phyloP scores from a whole-genome alignment of 2,888 invertebrate species.

The Leptinotarsa juncta region DNA sequence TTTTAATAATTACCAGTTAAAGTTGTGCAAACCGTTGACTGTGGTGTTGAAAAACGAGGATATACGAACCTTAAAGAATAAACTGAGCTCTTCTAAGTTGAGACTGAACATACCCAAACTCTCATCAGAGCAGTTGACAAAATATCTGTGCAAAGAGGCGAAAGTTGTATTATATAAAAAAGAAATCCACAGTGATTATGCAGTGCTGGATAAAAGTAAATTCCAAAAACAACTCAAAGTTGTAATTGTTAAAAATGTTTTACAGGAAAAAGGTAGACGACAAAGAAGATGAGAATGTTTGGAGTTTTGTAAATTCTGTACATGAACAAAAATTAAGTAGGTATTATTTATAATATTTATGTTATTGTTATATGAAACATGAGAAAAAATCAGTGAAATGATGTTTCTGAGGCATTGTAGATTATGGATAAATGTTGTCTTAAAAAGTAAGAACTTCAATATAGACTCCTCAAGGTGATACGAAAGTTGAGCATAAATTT shows the following conservation, averaged over 20 bases:
- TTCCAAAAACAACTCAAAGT: not conserved
- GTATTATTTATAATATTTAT: not conserved
- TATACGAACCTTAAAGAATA: constrained; percentile 17
- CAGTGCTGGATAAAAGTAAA: not conserved
- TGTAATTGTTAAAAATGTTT: not conserved
- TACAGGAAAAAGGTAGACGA: too few relatives aligned
- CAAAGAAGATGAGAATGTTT: not conserved
- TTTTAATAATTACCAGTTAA: constrained; percentile 17
- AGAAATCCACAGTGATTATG: not conserved
- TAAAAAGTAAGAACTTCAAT: too few relatives aligned
- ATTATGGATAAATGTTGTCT: too few relatives aligned
- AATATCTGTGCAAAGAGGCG: constrained; percentile 1
- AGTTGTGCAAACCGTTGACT: constrained; percentile 25
- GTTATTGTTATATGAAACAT: constrained; percentile 1
- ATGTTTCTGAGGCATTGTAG: not conserved
- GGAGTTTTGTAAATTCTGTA: not conserved
- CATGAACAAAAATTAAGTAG: not conserved
- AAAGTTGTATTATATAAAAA: not conserved
- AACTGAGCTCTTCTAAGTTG: constrained; percentile 16
- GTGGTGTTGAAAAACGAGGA: constrained; percentile 31
- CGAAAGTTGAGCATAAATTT: too few relatives aligned
- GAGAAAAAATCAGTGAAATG: not conserved
- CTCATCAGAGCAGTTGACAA: constrained; percentile 17
- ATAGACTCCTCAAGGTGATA: too few relatives aligned
- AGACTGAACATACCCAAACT: constrained; percentile 22